Conservation (phyloP, 2,797 vertebrate genomes). For the Gastrophryne carolinensis region DNA sequence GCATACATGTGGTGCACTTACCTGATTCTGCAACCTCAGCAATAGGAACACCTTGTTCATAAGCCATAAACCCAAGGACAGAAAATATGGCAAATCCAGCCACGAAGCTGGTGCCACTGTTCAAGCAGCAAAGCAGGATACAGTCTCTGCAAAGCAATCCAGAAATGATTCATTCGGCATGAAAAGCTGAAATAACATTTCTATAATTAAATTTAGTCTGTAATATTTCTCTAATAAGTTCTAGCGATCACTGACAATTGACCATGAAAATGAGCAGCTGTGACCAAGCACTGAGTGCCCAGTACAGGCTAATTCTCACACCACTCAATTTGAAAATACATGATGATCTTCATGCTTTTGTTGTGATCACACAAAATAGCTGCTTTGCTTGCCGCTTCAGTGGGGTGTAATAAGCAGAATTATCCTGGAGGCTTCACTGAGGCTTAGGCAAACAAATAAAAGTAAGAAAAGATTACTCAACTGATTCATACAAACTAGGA, state of each 20-base stretch:
- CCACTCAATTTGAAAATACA: background rate
- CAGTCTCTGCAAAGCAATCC: slow-evolving; percentile 81
- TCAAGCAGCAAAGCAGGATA: slow-evolving; percentile 94
- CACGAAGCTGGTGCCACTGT: slow-evolving; percentile 97
- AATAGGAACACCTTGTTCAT: slow-evolving; percentile 93
- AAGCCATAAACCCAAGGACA: slow-evolving; percentile 97
- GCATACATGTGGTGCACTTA: too few species aligned
- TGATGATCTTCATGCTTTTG: too few species aligned
- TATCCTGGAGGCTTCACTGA: too few species aligned
- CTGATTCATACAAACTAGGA: too few species aligned
- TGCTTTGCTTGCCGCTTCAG: too few species aligned
- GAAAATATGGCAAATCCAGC: slow-evolving; percentile 99
- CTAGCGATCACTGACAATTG: slow-evolving; percentile 16
- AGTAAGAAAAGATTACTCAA: too few species aligned
- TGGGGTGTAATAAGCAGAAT: too few species aligned
- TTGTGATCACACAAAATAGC: too few species aligned
- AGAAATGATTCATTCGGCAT: background rate
- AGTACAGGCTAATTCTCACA: background rate
- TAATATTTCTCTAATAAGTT: slow-evolving; percentile 21
- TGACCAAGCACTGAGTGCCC: background rate
- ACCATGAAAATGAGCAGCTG: slow-evolving; percentile 36
- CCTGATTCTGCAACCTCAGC: slow-evolving; percentile 96
- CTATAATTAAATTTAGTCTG: slow-evolving; percentile 10
- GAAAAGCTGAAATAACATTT: slow-evolving; percentile 1
- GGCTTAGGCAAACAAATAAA: too few species aligned